A percentile compares a stretch with the other conserved stretches of the same genome.
Conservation (phyloP, 2,888 invertebrate genomes). For the Heteromurus nitidus region DNA sequence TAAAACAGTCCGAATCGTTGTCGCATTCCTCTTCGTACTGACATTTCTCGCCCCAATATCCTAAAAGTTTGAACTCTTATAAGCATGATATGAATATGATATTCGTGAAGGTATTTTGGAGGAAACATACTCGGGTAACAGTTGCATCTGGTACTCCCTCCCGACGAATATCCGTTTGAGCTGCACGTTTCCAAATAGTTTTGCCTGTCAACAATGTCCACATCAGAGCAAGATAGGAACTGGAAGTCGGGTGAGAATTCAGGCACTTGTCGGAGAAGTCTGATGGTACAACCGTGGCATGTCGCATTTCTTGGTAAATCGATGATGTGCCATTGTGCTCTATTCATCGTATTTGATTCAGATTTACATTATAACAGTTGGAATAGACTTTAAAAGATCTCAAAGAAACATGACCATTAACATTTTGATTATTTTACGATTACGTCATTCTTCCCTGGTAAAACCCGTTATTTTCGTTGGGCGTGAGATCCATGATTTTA, state of each 20-base stretch:
- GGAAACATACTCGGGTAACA: conserved; percentile 57
- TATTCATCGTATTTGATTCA: too few species aligned
- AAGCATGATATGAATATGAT: too few species aligned
- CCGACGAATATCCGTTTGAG: conserved; percentile 86
- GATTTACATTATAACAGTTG: not conserved
- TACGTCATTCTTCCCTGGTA: conserved; percentile 90
- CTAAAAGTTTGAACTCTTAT: conserved; percentile 27
- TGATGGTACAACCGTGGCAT: conserved; percentile 91
- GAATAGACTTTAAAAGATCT: too few species aligned
- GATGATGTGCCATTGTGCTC: conserved; percentile 88
- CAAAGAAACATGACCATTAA: too few species aligned
- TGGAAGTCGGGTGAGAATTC: conserved; percentile 91
- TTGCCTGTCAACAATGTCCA: conserved; percentile 81
- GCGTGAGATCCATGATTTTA: conserved; percentile 89
- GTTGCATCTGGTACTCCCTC: conserved; percentile 78
- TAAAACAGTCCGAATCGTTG: conserved; percentile 63
- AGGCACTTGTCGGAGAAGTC: conserved; percentile 90
- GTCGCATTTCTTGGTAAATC: conserved; percentile 87
- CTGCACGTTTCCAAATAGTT: conserved; percentile 89
- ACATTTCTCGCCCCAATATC: conserved; percentile 70
- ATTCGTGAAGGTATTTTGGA: too few species aligned
- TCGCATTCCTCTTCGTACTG: conserved; percentile 72
- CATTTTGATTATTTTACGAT: too few species aligned
- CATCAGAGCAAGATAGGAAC: conserved; percentile 97
- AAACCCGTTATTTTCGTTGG: conserved; percentile 84